A percentile compares a stretch with the other conserved stretches of the same genome.
These are phyloP conservation scores for Stigmatopora argus DNA, from an alignment of 2,113 vertebrate genomes.

Conservation along the genomic window DNA sequence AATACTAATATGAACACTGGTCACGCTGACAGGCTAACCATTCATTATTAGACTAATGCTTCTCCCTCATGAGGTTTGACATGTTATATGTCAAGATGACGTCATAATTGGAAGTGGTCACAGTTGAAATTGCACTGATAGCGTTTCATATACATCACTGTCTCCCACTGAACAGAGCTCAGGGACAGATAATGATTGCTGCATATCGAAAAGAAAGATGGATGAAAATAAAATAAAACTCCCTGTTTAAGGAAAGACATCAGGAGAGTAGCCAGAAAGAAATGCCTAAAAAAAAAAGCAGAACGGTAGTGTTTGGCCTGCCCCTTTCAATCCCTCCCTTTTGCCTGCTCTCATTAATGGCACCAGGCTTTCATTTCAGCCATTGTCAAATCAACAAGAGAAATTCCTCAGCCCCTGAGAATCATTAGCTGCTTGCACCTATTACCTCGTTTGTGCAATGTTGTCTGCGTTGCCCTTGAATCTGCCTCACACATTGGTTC, in stretches of 20 bases:
- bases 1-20: conserved; percentile 52
- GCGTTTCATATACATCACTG: conserved; percentile 51
- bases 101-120: conserved; percentile 34
- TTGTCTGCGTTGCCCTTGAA: conserved; percentile 45
- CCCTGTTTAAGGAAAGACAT: conserved; percentile 57
- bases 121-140: conserved; percentile 39
- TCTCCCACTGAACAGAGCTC: conserved; percentile 49
- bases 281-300: conserved; percentile 23
- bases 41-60: conserved; percentile 37
- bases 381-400: conserved; percentile 69
- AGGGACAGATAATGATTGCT: conserved; percentile 51
- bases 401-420: conserved; percentile 62
- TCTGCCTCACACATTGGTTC: conserved; percentile 41
- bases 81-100: conserved; percentile 45
- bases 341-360: conserved; percentile 62
- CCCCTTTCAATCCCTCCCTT: conserved; percentile 49
- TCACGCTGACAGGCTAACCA: conserved; percentile 47
- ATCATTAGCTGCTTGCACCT: conserved; percentile 59
- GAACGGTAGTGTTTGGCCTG: conserved; percentile 22
- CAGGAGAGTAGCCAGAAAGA: conserved; percentile 30
- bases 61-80: conserved; percentile 26
- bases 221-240: conserved; percentile 60
- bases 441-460: conserved; percentile 65
- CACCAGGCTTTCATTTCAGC: conserved; percentile 43
- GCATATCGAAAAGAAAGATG: conserved; percentile 57